A percentile compares a stretch with the other conserved stretches of the same genome.
Conservation (phyloP, 1,140 invertebrate genomes). For the Aphis gossypii region DNA sequence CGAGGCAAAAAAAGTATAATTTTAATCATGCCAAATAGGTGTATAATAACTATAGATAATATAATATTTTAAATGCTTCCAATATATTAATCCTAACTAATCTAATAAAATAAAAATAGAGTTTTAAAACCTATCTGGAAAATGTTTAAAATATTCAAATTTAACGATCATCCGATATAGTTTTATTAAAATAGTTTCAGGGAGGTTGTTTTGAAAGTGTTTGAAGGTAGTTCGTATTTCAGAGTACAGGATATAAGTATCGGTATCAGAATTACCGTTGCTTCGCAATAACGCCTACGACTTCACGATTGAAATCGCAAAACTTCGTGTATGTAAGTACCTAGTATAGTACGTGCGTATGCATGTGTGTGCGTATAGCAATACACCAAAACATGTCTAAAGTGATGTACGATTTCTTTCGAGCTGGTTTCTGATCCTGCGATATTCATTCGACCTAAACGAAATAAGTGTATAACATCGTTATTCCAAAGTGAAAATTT, state of each 20-base stretch:
- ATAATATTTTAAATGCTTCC: too few relatives aligned
- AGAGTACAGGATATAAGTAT: neutral
- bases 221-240: neutral
- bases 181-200: neutral
- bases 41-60: too few relatives aligned
- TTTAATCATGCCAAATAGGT: neutral
- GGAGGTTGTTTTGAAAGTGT: neutral
- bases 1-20: neutral
- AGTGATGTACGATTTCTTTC: slow-evolving; percentile 27
- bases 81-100: too few relatives aligned
- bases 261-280: neutral
- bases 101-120: neutral
- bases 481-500: neutral
- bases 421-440: neutral
- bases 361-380: neutral
- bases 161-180: neutral
- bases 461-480: neutral
- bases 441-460: slow-evolving; percentile 31
- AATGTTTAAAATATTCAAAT: neutral
- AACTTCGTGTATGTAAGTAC: neutral
- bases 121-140: neutral
- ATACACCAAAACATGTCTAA: neutral
- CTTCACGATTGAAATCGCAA: slow-evolving; percentile 6
- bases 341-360: too few relatives aligned
- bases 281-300: slow-evolving; percentile 2